Evolutionary conservation across 2,888 invertebrate species (phyloP).

Genomic region (Heliconius cydno): DNA sequence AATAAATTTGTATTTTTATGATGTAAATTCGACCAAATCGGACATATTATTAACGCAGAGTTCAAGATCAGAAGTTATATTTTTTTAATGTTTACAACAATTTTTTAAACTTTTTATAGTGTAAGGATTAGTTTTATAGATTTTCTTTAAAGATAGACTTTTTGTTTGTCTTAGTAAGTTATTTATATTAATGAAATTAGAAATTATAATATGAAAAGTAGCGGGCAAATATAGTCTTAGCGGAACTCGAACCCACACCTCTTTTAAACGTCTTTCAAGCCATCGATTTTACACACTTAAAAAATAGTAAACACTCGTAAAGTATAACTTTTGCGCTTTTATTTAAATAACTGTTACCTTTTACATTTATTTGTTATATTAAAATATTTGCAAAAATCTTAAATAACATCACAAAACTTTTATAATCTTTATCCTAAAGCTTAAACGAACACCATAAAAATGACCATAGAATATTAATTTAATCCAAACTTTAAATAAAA

Average conservation of each 20-base stretch:
- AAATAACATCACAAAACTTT: neutral
- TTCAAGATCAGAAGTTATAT: constrained; percentile 21
- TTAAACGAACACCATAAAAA: neutral
- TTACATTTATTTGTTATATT: neutral
- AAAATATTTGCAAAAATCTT: no score
- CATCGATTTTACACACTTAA: no score
- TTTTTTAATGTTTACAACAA: constrained; percentile 7
- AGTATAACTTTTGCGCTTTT: no score
- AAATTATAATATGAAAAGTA: neutral
- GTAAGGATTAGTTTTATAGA: neutral
- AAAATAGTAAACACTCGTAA: no score
- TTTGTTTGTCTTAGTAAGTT: neutral
- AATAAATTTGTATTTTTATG: constrained; percentile 51
- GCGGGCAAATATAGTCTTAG: neutral
- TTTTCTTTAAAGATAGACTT: neutral
- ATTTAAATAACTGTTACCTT: neutral
- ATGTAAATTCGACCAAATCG: constrained; percentile 14
- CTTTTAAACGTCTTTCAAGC: no score
- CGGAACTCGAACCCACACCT: neutral
- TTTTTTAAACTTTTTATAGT: neutral
- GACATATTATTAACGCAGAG: constrained; percentile 3
- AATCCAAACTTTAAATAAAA: neutral
- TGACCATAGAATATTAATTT: neutral
- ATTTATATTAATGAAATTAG: neutral
- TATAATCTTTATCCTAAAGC: neutral